Evolutionary conservation across 2,797 vertebrate genomes (phyloP).

Genomic region (Choloepus didactylus): DNA sequence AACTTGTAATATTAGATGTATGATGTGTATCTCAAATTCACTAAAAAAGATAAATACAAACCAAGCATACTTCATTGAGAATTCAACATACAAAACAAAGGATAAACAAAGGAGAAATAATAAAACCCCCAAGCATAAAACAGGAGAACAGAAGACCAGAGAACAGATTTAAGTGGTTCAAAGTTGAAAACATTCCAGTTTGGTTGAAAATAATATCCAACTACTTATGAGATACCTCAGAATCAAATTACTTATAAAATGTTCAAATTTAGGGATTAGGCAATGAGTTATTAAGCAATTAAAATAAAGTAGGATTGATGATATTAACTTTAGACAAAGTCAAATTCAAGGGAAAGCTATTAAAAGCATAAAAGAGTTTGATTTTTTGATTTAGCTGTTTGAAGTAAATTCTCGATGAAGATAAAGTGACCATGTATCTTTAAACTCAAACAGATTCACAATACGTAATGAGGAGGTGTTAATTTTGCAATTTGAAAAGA

Average conservation of each 20-base stretch:
- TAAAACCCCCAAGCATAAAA: background rate
- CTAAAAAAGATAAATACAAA: constrained; percentile 10
- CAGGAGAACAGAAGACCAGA: background rate
- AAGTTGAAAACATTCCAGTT: background rate
- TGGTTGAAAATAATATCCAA: background rate
- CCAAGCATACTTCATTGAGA: background rate
- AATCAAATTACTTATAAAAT: background rate
- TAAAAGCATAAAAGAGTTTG: background rate
- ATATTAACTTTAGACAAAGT: background rate
- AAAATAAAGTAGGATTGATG: background rate
- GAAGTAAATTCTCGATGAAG: background rate
- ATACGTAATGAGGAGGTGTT: background rate
- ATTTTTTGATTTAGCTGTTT: background rate
- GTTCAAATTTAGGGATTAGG: background rate
- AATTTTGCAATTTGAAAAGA: background rate
- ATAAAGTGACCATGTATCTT: background rate
- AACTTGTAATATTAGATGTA: background rate
- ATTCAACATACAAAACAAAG: background rate
- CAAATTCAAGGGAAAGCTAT: background rate
- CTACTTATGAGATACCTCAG: background rate
- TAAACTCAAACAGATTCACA: background rate
- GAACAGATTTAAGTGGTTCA: background rate
- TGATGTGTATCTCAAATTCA: background rate
- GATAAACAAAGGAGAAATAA: background rate
- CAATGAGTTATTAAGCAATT: background rate